Evolutionary conservation across 2,888 invertebrate species (phyloP), one percentile per base, ranked within the genome.

Genomic region (Pycnomerus fuliginosus): DNA sequence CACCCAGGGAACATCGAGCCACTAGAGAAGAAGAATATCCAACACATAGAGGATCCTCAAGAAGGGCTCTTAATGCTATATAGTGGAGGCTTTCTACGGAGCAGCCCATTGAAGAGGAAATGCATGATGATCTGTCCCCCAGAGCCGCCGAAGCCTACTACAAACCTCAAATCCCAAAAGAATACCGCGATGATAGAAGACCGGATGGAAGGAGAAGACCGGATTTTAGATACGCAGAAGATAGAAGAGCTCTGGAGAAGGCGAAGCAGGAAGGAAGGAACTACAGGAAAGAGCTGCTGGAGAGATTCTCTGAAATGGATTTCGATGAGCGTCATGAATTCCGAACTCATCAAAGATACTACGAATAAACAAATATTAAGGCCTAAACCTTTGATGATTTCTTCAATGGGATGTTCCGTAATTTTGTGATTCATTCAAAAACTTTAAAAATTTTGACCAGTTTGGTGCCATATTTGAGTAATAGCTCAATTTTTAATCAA

Each of bases 41-140:
- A 13, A 66, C 73, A 33, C 74, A 74, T 56, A 78, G 82, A 71
- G 80, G 79, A 50, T 76, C 83, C 25, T 81, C 84, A 60, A 77
- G 85, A 48, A 78, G 85, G 65, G 83, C 83, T 60, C 80, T 84
- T 62, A 85, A 85, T 74, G 85, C 84, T 70, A 85, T 86, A 73
- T 86, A 84, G 81, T 78, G 73, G 72, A 71, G 73, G 72, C 72
- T 72, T 61, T 70, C 72, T 65, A 69, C 72, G 72, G 74, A 73
- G 58, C 71, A 70, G 56, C 71, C 72, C 60, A 73, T 72, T 69
- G 72, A 70, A 68, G 72, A 72, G 63, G 72, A 72, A 56, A 56
- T 68, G 59, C 70, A 68, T 58, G 70, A 70, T 62, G 70, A 71
- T 39, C 61, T 68, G 50, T 69, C 67, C 50, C 65, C 69, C 25